These are phyloP conservation scores for Trochalopteron elliotii DNA, from an alignment of 2,113 vertebrate species.

Conservation along the genomic window DNA sequence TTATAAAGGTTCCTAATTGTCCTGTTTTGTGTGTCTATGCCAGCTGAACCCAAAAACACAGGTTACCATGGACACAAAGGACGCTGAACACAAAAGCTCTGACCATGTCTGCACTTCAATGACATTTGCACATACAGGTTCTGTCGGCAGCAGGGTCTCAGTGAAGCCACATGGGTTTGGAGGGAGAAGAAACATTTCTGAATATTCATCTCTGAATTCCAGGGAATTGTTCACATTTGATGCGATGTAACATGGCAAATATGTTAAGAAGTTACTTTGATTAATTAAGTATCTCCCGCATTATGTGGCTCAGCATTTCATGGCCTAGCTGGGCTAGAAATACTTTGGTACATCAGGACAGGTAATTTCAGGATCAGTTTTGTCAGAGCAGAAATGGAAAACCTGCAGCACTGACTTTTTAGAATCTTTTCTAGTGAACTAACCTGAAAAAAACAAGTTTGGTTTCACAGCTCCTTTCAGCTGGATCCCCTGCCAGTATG, in stretches of 20 bases:
- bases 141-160: background rate
- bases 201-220: background rate
- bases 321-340: background rate
- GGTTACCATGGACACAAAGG: background rate
- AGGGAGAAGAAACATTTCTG: background rate
- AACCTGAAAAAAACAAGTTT: background rate
- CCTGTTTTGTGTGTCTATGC: background rate
- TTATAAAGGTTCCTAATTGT: background rate
- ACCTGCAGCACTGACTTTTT: background rate
- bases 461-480: background rate
- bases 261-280: background rate
- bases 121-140: background rate
- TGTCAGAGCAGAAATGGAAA: background rate
- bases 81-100: background rate
- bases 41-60: background rate
- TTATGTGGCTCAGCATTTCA: background rate
- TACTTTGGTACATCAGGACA: background rate
- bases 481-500: background rate
- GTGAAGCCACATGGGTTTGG: background rate
- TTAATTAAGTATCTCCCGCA: background rate
- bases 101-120: background rate
- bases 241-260: background rate
- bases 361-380: background rate
- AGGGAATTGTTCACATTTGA: background rate
- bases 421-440: background rate